A percentile compares a stretch with the other conserved stretches of the same genome.
Evolutionary conservation across 2,888 invertebrate species (phyloP).

Genomic region (Ochropacha duplaris): DNA sequence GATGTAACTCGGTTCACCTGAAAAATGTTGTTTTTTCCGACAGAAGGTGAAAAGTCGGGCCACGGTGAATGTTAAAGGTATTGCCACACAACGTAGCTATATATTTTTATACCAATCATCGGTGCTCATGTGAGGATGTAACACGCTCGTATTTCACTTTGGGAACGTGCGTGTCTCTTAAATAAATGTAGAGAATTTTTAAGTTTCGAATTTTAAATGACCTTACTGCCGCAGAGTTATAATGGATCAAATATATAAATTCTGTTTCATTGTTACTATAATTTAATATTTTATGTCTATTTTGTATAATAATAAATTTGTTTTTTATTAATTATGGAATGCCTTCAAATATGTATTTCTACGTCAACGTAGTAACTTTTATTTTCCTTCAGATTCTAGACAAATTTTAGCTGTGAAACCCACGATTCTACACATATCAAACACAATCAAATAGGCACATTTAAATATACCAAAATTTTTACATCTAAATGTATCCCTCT

Average conservation of each 20-base stretch:
- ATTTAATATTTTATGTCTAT: no score
- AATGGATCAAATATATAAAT: no score
- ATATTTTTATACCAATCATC: slow-evolving; percentile 23
- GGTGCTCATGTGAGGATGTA: background rate
- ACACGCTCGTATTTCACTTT: background rate
- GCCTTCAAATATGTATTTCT: no score
- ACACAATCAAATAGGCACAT: background rate
- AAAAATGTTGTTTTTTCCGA: slow-evolving; percentile 15
- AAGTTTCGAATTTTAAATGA: no score
- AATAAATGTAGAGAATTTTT: background rate
- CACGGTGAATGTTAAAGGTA: slow-evolving; percentile 46
- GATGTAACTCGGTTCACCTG: background rate
- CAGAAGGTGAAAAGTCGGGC: slow-evolving; percentile 62
- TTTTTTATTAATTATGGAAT: no score
- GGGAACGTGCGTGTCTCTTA: background rate
- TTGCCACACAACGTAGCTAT: slow-evolving; percentile 34
- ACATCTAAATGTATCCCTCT: slow-evolving; percentile 33
- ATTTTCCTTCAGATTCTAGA: no score
- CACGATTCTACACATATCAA: no score
- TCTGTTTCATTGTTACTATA: no score
- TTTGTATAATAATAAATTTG: no score
- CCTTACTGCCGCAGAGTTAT: no score
- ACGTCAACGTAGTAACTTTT: no score
- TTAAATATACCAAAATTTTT: slow-evolving; percentile 29
- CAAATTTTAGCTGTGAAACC: no score